A percentile compares a stretch with the other conserved stretches of the same genome.
phyloP scores from a whole-genome alignment of 2,888 invertebrate genomes.

The Hymenopus coronatus region DNA sequence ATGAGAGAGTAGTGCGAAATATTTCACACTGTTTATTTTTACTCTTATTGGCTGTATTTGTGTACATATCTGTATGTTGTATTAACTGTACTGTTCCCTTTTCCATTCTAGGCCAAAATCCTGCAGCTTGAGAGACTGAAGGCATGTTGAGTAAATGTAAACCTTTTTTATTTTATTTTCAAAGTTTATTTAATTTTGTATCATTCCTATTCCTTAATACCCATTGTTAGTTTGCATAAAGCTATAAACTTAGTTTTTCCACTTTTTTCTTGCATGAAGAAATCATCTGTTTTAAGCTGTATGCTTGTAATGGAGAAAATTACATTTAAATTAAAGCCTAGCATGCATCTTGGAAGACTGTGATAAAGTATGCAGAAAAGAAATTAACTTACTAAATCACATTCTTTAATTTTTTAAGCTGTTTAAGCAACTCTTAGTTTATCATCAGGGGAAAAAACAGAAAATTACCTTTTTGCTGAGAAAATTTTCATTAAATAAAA shows the following conservation, averaged over 20 bases:
- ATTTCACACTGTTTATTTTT: not conserved
- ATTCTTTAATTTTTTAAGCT: too few species aligned
- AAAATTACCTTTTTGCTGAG: too few species aligned
- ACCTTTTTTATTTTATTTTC: constrained; percentile 39
- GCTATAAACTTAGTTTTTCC: not conserved
- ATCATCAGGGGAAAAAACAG: too few species aligned
- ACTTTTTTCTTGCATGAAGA: not conserved
- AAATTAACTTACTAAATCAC: too few species aligned
- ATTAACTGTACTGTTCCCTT: constrained; percentile 37
- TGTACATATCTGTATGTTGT: constrained; percentile 6
- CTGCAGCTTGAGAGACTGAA: constrained; percentile 58
- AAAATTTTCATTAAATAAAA: too few species aligned
- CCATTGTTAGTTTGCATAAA: not conserved
- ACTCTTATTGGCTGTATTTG: constrained; percentile 2
- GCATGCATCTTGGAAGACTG: too few species aligned
- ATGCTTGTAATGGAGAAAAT: not conserved
- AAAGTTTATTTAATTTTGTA: constrained; percentile 27
- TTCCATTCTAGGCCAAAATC: constrained; percentile 58
- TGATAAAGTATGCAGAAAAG: too few species aligned
- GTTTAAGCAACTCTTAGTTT: too few species aligned
- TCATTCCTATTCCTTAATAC: not conserved
- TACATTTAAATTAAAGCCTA: not conserved
- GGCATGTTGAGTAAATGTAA: constrained; percentile 55
- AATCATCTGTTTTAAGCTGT: not conserved
- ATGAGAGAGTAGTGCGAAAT: not conserved